Base-by-base conservation (phyloP, 2,888 invertebrate species). In the Diplazon laetatorius region DNA sequence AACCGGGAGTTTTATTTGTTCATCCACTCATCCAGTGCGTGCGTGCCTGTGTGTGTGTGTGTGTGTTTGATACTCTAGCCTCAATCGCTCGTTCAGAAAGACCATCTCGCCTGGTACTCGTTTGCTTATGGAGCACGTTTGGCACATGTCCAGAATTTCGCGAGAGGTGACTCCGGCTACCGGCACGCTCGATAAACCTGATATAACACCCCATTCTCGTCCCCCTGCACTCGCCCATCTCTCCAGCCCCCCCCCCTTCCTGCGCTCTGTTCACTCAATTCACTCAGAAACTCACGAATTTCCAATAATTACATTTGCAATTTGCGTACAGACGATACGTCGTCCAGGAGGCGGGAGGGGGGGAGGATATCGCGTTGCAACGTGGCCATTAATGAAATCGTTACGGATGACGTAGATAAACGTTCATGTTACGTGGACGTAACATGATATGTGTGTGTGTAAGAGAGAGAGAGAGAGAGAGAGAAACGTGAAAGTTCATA, bases 121-220 rank as follows among this genome's bases (percentile, higher is more conserved):
- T 37, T 30, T 30, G 48, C 48, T 62, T 46, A 62, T 37, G 55
- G 69, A 44, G 39, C 39, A 22, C 37, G 35, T 66, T 80, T 81
- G 80, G 80, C 80, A 76, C 62, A 37, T 71, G 68, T 78, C 80
- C 81, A 81, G 71, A 48, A 18, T 76, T 75, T 63, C 75, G 60
- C 22, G 71, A 76, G 70, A 63, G 71, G 50, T 71, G 71, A 76
- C 52, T 74, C 52, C 66, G 46, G 20, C 66, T 18, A 71, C 76
- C 35, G 30, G 63, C 65, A 76, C 72, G 77, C 81, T 81, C 81
- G 77, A 81, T 81, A 81, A 81, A 81, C 57, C 77, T 69, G 59
- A 46, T 73, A 73, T 65, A 75, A 65, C 59, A 44, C 65, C 18
- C 60, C 16, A 22, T 48, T 44, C 66, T 25, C 44, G 48, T 37